phyloP scores from a whole-genome alignment of 2,797 vertebrate species.

The Silurus aristotelis region DNA sequence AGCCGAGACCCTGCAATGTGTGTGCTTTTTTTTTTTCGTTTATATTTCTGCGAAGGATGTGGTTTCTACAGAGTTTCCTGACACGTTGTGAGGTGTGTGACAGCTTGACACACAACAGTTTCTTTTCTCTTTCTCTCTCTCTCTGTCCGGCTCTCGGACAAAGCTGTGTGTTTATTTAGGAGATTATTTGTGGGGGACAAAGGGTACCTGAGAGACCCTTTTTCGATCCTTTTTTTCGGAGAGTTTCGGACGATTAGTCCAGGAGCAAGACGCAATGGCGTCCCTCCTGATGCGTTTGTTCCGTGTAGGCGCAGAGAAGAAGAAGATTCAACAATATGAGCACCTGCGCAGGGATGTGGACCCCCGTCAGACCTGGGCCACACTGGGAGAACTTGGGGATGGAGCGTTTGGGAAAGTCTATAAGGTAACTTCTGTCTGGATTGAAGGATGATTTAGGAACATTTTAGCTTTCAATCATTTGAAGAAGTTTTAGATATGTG shows the following conservation, averaged over 20 bases:
- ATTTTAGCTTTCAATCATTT: neutral
- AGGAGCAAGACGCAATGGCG: slow-evolving; percentile 48
- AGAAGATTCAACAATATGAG: slow-evolving; percentile 60
- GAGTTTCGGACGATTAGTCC: neutral
- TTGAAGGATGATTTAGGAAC: too few relatives aligned
- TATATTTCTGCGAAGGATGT: slow-evolving; percentile 53
- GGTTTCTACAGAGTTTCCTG: slow-evolving; percentile 60
- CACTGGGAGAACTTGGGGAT: slow-evolving; percentile 63
- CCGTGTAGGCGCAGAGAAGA: slow-evolving; percentile 63
- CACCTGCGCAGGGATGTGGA: slow-evolving; percentile 62
- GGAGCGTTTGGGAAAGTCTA: slow-evolving; percentile 70
- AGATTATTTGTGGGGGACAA: neutral
- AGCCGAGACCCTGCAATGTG: neutral
- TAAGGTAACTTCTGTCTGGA: slow-evolving; percentile 57
- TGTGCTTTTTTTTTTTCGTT: neutral
- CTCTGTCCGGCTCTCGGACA: neutral
- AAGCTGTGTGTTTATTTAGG: neutral
- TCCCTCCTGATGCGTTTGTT: slow-evolving; percentile 66
- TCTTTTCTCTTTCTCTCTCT: too few relatives aligned
- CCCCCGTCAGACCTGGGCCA: slow-evolving; percentile 59
- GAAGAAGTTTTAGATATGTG: neutral
- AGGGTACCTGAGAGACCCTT: too few relatives aligned
- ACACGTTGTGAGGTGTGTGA: slow-evolving; percentile 25
- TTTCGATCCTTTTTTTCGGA: neutral
- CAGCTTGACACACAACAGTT: neutral